Evolutionary conservation across 2,113 vertebrate species (phyloP), one percentile per base, ranked within the genome.

Genomic region (Grantiella picta): DNA sequence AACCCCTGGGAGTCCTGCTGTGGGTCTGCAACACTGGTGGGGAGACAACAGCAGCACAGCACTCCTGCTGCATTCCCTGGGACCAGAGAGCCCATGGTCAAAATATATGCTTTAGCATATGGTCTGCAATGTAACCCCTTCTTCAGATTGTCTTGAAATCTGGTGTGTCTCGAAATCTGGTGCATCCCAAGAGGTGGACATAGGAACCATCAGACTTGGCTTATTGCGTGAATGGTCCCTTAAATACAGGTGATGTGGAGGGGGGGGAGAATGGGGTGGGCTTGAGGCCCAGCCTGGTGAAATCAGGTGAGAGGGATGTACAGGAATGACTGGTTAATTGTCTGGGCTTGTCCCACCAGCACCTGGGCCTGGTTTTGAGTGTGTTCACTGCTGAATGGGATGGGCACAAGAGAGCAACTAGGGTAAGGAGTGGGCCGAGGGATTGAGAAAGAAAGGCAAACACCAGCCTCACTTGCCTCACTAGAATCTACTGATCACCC

Each of bases 11-110:
- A 92, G 19, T 54, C 50, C 72, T 31, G 12, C 76, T 79, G 17
- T 0, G 0, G 11, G 10, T 49, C 31, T 73, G 20, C 5, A 23
- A 15, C 44, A 59, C 35, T 2, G 2, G 16, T 1, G 1, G 49
- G 38, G 9, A 33, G 36, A 31, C 10, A 52, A 15, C 19, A 17
- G 52, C 56, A 63, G 92, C 76, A 54, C 66, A 82, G 76, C 49
- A 25, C 49, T 76, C 49, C 47, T 29, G 31, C 33, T 68, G 61
- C 45, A 52, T 22, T 65, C 31, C 18, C 80, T 27, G 33, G 47
- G 18, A 80, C 23, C 49, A 64, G 29, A 68, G 65, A 60, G 29
- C 15, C 52, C 5, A 2, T 4, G 17, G 52, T n/a, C 82, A 22
- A 71, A 54, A 17, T 22, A n/a, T 4, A 23, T 31, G 5, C 23